Conservation (phyloP, 2,797 vertebrate genomes). For the Vespertilio murinus region DNA sequence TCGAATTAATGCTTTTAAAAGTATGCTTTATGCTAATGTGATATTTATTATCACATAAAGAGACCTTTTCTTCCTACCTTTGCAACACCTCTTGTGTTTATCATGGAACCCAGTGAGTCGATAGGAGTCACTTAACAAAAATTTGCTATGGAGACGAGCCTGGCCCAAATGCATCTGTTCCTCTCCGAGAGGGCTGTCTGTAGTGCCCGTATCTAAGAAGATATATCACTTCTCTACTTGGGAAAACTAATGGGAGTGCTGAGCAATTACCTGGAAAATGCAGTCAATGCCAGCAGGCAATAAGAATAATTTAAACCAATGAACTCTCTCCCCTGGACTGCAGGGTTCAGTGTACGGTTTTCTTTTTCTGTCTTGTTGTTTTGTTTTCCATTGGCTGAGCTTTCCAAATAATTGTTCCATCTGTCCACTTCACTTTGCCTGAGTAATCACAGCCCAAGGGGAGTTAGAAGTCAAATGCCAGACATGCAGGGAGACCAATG, state of each 20-base stretch:
- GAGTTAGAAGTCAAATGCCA: conserved; percentile 70
- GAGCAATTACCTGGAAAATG: conserved; percentile 60
- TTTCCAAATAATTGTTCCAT: conserved; percentile 73
- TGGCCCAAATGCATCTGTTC: not conserved
- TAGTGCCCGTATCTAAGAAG: not conserved
- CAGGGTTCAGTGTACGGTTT: not conserved
- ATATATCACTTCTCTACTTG: not conserved
- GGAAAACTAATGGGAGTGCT: not conserved
- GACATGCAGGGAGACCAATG: conserved; percentile 42
- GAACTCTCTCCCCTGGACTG: conserved; percentile 10
- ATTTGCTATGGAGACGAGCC: not conserved
- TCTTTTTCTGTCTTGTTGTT: conserved; percentile 58
- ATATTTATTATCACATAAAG: not conserved
- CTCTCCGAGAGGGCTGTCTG: not conserved
- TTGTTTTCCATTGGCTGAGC: conserved; percentile 62
- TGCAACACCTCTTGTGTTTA: not conserved
- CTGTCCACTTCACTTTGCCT: conserved; percentile 73
- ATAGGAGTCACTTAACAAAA: conserved; percentile 10
- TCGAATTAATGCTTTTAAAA: not conserved
- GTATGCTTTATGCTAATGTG: not conserved
- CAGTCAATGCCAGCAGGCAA: conserved; percentile 5
- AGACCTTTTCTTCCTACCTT: not conserved
- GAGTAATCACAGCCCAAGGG: conserved; percentile 67
- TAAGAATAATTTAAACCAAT: conserved; percentile 64
- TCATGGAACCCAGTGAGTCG: not conserved